These are phyloP conservation scores for Zaprionus kolodkinae DNA, from an alignment of 1,140 invertebrate genomes.

Conservation along the genomic window DNA sequence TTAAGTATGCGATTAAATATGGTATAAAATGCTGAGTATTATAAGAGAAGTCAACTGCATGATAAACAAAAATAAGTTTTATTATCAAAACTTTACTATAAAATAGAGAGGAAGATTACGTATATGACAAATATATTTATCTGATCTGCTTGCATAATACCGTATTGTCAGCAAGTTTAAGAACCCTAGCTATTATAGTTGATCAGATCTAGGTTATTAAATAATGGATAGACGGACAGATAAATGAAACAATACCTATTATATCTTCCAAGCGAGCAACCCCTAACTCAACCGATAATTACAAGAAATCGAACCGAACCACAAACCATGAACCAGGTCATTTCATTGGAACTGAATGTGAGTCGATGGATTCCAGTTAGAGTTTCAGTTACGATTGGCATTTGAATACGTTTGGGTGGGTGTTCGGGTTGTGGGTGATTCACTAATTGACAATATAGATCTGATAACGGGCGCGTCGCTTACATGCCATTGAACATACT, in stretches of 20 bases:
- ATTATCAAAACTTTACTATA: too few relatives aligned
- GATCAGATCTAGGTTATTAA: too few relatives aligned
- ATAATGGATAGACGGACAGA: too few relatives aligned
- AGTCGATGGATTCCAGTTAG: conserved; percentile 59
- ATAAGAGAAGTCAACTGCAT: not conserved
- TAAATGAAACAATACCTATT: not conserved
- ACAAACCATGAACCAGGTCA: conserved; percentile 4
- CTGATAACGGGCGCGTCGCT: conserved; percentile 44
- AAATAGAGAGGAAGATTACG: too few relatives aligned
- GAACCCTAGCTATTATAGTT: too few relatives aligned
- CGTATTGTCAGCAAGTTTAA: too few relatives aligned
- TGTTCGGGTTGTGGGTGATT: conserved; percentile 41
- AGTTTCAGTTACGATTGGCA: conserved; percentile 32
- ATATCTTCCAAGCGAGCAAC: not conserved
- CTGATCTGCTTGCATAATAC: too few relatives aligned
- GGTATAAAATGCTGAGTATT: not conserved
- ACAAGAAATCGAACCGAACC: not conserved
- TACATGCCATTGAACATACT: conserved; percentile 64
- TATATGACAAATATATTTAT: too few relatives aligned
- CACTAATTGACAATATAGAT: conserved; percentile 63
- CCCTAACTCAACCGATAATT: not conserved
- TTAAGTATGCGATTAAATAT: not conserved
- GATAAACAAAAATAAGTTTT: not conserved
- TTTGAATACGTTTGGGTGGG: conserved; percentile 21
- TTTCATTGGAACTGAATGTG: conserved; percentile 30